phyloP scores from a whole-genome alignment of 2,888 invertebrate species.

The Allacma fusca region DNA sequence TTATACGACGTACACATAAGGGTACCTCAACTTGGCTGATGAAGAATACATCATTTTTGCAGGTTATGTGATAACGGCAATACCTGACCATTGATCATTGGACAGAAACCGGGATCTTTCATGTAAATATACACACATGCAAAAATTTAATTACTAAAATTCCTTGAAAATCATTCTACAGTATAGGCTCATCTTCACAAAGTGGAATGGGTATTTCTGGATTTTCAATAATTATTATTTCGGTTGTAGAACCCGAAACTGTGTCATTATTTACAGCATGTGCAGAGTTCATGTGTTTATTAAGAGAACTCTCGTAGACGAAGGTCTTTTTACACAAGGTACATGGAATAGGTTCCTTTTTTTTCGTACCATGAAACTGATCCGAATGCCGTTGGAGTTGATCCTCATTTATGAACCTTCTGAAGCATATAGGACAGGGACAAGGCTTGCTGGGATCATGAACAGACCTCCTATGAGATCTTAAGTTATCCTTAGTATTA shows the following conservation, averaged over 20 bases:
- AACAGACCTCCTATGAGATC: slow-evolving; percentile 1
- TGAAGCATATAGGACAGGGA: neutral
- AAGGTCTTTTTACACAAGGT: neutral
- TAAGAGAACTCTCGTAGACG: neutral
- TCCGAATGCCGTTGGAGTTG: neutral
- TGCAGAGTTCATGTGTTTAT: neutral
- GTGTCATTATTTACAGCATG: neutral
- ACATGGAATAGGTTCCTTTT: neutral
- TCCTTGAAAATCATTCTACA: too few species aligned
- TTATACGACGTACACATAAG: too few species aligned
- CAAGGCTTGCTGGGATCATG: neutral
- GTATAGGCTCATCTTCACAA: too few species aligned
- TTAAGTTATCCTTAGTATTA: neutral
- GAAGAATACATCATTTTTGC: too few species aligned
- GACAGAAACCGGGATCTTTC: too few species aligned
- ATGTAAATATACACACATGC: too few species aligned
- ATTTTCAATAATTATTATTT: too few species aligned
- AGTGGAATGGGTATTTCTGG: slow-evolving; percentile 20
- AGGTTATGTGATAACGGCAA: too few species aligned
- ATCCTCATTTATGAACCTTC: neutral
- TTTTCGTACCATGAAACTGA: neutral
- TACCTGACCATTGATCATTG: too few species aligned
- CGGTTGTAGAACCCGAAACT: too few species aligned
- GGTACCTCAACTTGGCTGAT: too few species aligned
- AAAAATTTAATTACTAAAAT: too few species aligned